These are phyloP conservation scores for Butorides virescens DNA, from an alignment of 2,113 vertebrate genomes.

Conservation along the genomic window DNA sequence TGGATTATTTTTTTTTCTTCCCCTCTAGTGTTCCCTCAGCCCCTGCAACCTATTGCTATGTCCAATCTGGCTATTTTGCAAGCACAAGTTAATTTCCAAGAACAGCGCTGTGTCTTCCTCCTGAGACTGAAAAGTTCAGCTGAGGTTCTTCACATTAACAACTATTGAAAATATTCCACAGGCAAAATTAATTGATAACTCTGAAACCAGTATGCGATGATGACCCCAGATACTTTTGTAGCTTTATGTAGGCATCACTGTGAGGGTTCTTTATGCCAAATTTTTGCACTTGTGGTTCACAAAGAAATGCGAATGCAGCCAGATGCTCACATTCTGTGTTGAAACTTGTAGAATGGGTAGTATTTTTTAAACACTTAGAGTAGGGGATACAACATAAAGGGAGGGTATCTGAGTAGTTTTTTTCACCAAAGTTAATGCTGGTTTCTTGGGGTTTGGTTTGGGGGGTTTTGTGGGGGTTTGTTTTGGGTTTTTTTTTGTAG, in stretches of 20 bases:
- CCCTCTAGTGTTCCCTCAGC: neutral
- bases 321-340: neutral
- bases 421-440: neutral
- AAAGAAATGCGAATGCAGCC: neutral
- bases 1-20: neutral
- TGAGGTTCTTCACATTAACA: neutral
- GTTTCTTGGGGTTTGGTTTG: neutral
- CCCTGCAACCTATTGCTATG: neutral
- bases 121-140: neutral
- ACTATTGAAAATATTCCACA: neutral
- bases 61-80: neutral
- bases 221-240: neutral
- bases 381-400: neutral
- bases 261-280: neutral
- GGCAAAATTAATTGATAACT: neutral
- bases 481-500: neutral
- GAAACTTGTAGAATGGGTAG: neutral
- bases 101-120: neutral
- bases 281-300: neutral
- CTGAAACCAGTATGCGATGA: neutral
- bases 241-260: neutral
- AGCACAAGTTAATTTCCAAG: neutral
- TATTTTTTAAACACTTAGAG: neutral
- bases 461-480: neutral
- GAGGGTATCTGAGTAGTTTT: neutral